phyloP scores from a whole-genome alignment of 2,888 invertebrate genomes.

The Chironomus tentans region DNA sequence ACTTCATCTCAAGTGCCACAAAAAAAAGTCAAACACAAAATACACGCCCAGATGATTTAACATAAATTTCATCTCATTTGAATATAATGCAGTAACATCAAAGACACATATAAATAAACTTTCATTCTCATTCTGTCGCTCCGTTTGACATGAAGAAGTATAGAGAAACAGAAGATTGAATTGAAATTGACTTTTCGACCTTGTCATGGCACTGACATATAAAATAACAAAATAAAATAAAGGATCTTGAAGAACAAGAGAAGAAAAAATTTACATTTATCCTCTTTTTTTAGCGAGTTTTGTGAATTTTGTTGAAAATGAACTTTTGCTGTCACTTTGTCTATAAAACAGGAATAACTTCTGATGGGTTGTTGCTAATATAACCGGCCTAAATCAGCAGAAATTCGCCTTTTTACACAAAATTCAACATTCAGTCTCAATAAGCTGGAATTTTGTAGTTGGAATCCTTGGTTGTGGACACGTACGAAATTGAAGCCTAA shows the following conservation, averaged over 20 bases:
- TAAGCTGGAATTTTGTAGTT: too few species aligned
- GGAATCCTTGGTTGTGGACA: too few species aligned
- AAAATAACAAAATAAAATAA: background rate
- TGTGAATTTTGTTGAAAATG: background rate
- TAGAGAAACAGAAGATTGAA: background rate
- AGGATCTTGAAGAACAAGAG: background rate
- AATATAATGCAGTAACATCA: background rate
- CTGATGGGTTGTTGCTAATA: too few species aligned
- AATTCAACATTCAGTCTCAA: too few species aligned
- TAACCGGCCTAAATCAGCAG: too few species aligned
- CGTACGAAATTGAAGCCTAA: too few species aligned
- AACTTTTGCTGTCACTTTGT: background rate
- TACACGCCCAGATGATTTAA: background rate
- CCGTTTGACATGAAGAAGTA: background rate
- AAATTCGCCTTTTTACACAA: too few species aligned
- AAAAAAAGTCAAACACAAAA: background rate
- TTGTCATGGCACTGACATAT: background rate
- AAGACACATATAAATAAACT: background rate
- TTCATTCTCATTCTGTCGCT: background rate
- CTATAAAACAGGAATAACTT: too few species aligned
- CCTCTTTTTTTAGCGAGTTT: too few species aligned
- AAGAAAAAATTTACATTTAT: too few species aligned
- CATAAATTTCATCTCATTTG: background rate
- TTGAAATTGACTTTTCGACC: constrained; percentile 4
- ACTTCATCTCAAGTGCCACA: too few species aligned